Percentiles rank a stretch among this genome's conserved stretches.
Conservation (phyloP, 2,113 vertebrate species). For the Megaceryle torquata region DNA sequence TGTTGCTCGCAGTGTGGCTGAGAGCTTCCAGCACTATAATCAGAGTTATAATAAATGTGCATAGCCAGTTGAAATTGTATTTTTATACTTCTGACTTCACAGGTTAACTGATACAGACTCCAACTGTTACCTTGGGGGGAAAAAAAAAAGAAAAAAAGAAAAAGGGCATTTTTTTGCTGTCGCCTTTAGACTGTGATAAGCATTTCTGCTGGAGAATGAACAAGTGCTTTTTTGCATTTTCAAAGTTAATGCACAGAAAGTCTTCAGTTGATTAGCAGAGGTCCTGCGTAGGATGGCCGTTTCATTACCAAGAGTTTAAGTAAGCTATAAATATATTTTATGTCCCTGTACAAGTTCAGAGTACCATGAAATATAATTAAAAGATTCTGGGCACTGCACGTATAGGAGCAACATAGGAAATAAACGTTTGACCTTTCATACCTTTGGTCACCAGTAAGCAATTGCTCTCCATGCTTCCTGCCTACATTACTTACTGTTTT, state of each 20-base stretch:
- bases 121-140: not conserved
- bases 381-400: not conserved
- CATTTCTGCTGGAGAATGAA: not conserved
- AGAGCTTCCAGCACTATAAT: not conserved
- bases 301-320: conserved; percentile 58
- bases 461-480: conserved; percentile 16
- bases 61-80: not conserved
- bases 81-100: not conserved
- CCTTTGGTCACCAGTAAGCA: conserved; percentile 30
- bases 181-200: not conserved
- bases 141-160: not conserved
- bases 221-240: not conserved
- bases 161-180: not conserved
- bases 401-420: conserved; percentile 20
- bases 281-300: not conserved
- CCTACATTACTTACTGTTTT: conserved; percentile 27
- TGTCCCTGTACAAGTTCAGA: conserved; percentile 41
- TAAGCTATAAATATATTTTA: conserved; percentile 67
- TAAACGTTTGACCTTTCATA: conserved; percentile 52
- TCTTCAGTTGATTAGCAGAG: conserved; percentile 50
- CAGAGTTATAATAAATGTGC: not conserved
- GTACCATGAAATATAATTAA: conserved; percentile 63
- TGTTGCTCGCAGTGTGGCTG: not conserved
- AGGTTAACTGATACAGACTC: conserved; percentile 16
- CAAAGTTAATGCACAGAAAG: conserved; percentile 16